These are phyloP conservation scores for Xestia xanthographa DNA, from an alignment of 2,888 invertebrate species.

Conservation along the genomic window DNA sequence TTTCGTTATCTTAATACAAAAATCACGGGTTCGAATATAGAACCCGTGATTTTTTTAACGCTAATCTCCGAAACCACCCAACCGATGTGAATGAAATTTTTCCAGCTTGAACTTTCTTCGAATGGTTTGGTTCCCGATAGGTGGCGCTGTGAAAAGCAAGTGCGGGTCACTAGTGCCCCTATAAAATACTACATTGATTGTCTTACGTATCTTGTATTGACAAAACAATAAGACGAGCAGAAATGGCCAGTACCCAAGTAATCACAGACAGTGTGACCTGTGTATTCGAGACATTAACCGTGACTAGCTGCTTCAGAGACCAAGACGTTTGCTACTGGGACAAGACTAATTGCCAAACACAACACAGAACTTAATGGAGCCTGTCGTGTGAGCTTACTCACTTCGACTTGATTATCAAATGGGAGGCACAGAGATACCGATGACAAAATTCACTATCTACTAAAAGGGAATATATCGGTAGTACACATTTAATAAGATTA, in stretches of 20 bases:
- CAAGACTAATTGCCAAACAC: conserved; percentile 46
- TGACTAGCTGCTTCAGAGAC: conserved; percentile 36
- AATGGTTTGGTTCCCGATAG: neutral
- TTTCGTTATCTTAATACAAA: neutral
- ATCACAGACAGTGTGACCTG: neutral
- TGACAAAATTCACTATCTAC: neutral
- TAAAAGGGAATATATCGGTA: neutral
- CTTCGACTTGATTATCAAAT: conserved; percentile 12
- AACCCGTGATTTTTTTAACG: too few species aligned
- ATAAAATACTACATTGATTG: neutral
- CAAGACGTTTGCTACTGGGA: conserved; percentile 34
- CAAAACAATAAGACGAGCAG: neutral
- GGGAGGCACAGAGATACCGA: neutral
- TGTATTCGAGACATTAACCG: conserved; percentile 13
- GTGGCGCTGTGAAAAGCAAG: neutral
- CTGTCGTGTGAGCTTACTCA: conserved; percentile 29
- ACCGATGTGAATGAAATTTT: neutral
- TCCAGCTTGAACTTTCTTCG: neutral
- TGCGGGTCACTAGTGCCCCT: neutral
- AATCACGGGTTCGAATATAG: too few species aligned
- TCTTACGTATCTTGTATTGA: neutral
- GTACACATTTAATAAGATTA: neutral
- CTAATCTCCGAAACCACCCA: neutral
- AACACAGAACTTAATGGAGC: conserved; percentile 49
- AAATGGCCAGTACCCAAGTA: neutral